Evolutionary conservation across 2,797 vertebrate genomes (phyloP).

Genomic region (Euphonia xanthogaster): DNA sequence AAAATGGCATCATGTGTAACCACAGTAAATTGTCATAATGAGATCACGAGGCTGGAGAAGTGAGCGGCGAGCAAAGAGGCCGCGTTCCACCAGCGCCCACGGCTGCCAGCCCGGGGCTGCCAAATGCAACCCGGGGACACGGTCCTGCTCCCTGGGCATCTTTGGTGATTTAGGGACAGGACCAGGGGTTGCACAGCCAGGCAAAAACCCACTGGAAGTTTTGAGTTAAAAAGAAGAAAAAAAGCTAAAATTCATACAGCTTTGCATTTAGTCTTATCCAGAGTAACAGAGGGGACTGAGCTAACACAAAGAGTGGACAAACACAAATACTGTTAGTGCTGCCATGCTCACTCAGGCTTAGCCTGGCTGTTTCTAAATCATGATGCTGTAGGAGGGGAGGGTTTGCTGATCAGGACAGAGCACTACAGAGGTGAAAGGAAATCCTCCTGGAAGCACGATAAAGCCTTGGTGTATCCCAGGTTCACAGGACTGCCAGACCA

Average conservation of each 20-base stretch:
- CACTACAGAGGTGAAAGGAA: not conserved
- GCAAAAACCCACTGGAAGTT: not conserved
- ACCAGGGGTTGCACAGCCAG: not conserved
- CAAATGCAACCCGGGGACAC: not conserved
- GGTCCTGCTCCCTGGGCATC: not conserved
- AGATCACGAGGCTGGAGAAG: constrained; percentile 40
- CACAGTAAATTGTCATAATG: constrained; percentile 57
- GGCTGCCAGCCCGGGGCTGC: not conserved
- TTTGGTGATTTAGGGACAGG: not conserved
- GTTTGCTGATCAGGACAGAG: not conserved
- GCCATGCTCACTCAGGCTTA: not conserved
- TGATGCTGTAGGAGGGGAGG: not conserved
- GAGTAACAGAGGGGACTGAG: not conserved
- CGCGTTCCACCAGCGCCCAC: not conserved
- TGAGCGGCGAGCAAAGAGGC: not conserved
- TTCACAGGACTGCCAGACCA: not conserved
- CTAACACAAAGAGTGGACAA: not conserved
- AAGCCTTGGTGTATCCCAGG: not conserved
- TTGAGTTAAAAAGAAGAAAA: not conserved
- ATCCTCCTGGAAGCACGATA: not conserved
- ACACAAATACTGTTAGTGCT: not conserved
- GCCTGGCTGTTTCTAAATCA: not conserved
- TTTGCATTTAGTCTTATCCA: not conserved
- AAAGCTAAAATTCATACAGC: not conserved
- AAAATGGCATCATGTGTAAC: constrained; percentile 49